Evolutionary conservation across 2,888 invertebrate genomes (phyloP).

Genomic region (Cactoblastis cactorum): DNA sequence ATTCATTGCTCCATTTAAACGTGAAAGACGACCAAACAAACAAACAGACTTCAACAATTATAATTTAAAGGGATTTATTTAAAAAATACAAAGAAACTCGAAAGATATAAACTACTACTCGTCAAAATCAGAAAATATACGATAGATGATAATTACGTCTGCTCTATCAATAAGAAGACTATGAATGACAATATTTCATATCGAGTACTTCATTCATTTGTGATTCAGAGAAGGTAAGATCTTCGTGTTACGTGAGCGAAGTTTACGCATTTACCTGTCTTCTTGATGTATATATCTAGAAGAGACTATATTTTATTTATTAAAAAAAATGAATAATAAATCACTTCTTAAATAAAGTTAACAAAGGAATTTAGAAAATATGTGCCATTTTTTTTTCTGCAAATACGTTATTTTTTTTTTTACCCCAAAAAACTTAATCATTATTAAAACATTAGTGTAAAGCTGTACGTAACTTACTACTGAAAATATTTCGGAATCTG

Average conservation of each 20-base stretch:
- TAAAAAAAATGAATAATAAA: no score
- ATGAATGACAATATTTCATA: slow-evolving; percentile 53
- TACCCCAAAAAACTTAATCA: no score
- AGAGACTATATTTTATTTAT: slow-evolving; percentile 6
- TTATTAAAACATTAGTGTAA: no score
- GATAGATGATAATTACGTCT: background rate
- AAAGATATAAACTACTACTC: no score
- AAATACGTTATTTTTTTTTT: no score
- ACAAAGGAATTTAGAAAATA: no score
- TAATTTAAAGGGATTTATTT: background rate
- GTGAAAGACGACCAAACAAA: no score
- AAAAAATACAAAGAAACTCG: background rate
- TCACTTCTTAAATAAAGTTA: background rate
- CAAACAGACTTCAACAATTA: no score
- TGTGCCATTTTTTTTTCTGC: no score
- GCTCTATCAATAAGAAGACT: slow-evolving; percentile 23
- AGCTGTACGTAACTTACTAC: no score
- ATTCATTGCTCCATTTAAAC: no score
- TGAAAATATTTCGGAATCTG: no score
- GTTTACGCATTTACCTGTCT: slow-evolving; percentile 56
- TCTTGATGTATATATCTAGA: slow-evolving; percentile 25
- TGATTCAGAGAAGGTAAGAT: slow-evolving; percentile 48
- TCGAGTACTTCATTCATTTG: slow-evolving; percentile 45
- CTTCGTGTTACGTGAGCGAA: slow-evolving; percentile 54
- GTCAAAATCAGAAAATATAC: background rate